Percentiles rank a stretch among this genome's conserved stretches.
Evolutionary conservation across 92 coral and sea anemone genomes (phyloP).

Genomic region (Micromussa lordhowensis): DNA sequence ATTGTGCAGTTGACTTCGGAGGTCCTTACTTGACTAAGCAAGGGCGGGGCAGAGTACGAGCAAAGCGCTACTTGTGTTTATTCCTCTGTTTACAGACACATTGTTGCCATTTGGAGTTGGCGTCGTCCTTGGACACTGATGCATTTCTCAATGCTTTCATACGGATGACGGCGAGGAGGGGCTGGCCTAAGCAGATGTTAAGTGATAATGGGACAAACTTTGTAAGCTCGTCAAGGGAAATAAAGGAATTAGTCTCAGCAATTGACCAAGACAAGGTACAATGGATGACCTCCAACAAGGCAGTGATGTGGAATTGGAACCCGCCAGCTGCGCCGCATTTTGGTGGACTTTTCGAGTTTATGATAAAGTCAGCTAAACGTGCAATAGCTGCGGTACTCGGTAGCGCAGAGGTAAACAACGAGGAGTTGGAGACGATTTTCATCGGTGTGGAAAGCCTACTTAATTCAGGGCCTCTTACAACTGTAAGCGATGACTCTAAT

Average conservation of each 20-base stretch:
- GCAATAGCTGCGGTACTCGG: constrained; percentile 57
- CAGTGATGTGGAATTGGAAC: constrained; percentile 63
- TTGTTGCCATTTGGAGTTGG: constrained; percentile 65
- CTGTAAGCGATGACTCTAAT: constrained; percentile 40
- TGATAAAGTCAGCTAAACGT: constrained; percentile 72
- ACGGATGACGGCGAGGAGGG: constrained; percentile 57
- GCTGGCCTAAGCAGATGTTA: constrained; percentile 70
- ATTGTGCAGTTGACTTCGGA: constrained; percentile 57
- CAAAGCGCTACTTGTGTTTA: constrained; percentile 62
- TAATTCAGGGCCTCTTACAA: constrained; percentile 58
- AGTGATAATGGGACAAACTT: constrained; percentile 76
- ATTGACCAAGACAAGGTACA: constrained; percentile 56
- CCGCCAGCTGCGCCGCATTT: constrained; percentile 69
- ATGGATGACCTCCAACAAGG: constrained; percentile 58
- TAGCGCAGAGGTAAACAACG: constrained; percentile 65
- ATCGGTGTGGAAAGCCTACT: constrained; percentile 62
- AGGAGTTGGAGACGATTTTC: constrained; percentile 52
- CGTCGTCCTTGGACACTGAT: constrained; percentile 54
- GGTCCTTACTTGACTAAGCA: constrained; percentile 52
- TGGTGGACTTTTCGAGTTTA: constrained; percentile 67
- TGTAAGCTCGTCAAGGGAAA: constrained; percentile 39
- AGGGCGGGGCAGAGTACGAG: constrained; percentile 57
- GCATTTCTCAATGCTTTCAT: constrained; percentile 55
- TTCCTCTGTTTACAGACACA: constrained; percentile 53
- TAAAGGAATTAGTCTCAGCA: constrained; percentile 38